Evolutionary conservation across 2,797 vertebrate genomes (phyloP), one percentile per base, ranked within the genome.

Genomic region (Catostomus latipinnis): DNA sequence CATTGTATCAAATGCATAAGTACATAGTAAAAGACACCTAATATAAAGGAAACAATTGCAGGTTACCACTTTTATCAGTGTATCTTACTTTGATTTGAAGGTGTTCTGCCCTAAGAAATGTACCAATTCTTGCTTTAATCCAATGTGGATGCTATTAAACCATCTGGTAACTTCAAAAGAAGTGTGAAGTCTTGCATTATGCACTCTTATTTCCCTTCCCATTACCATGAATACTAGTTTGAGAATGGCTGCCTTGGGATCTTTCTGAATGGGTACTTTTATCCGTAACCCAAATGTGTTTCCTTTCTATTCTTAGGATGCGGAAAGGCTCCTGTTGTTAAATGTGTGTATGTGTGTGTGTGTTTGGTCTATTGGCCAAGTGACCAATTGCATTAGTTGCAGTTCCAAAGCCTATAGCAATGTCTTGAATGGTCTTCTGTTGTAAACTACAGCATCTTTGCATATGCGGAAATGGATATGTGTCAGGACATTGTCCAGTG

Each of bases 231-330:
- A 86, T 83, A 81, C 67, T 85, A 86, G 84, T 81, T 85, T 80
- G 76, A 85, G 82, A 90, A 89, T 85, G 78, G 81, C 61, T 85
- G 87, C 82, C n/a, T 66, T 81, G 88, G 88, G 90, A 90, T 85
- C 62, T 10, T 2, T 81, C 50, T 89, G 85, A 92, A 90, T 87
- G 81, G 78, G 81, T 82, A 87, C 86, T 86, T 90, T 92, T 91
- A 88, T 90, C 85, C 85, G 80, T 86, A 81, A 82, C 87, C 76
- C 78, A 81, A 84, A 78, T 84, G 80, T 78, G 85, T 89, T 92
- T 91, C 88, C 88, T 88, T 82, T 80, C 85, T 89, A 87, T 90
- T 91, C 89, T 91, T 81, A 71, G 56, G 77, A 78, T 79, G 8
- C 82, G 85, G 75, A 83, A 85, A 90, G 78, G 87, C 85, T 89